Conservation (phyloP, 2,797 vertebrate genomes). For the Tamandua tetradactyla region DNA sequence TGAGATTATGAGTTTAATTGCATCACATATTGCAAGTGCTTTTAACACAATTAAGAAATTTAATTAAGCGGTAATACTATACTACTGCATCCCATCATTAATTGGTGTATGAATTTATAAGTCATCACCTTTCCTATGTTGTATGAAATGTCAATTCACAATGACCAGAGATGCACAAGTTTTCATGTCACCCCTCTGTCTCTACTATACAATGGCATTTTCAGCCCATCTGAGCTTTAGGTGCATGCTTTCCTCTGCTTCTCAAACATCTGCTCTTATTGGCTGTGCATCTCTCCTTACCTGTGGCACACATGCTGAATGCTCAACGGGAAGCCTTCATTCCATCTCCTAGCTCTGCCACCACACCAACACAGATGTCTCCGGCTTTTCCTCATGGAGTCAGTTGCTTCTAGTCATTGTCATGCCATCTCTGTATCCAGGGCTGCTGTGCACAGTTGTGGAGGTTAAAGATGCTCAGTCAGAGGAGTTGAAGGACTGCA, state of each 20-base stretch:
- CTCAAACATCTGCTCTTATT: background rate
- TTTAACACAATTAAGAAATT: constrained; percentile 41
- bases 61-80: constrained; percentile 26
- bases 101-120: background rate
- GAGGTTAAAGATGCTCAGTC: background rate
- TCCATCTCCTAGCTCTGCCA: background rate
- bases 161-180: background rate
- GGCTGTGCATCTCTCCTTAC: background rate
- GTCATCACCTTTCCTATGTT: background rate
- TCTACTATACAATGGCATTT: background rate
- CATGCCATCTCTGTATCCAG: background rate
- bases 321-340: background rate
- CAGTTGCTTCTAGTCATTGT: background rate
- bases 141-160: background rate
- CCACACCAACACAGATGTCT: fast-evolving
- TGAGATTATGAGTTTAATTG: constrained; percentile 34
- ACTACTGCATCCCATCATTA: background rate
- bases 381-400: background rate
- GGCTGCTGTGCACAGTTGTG: background rate
- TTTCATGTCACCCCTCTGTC: background rate
- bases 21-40: background rate
- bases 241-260: background rate
- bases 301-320: background rate
- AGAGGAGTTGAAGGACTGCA: background rate
- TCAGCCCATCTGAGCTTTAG: background rate